Base-by-base conservation (phyloP, 1,140 invertebrate genomes). In the Cotesia glomerata region DNA sequence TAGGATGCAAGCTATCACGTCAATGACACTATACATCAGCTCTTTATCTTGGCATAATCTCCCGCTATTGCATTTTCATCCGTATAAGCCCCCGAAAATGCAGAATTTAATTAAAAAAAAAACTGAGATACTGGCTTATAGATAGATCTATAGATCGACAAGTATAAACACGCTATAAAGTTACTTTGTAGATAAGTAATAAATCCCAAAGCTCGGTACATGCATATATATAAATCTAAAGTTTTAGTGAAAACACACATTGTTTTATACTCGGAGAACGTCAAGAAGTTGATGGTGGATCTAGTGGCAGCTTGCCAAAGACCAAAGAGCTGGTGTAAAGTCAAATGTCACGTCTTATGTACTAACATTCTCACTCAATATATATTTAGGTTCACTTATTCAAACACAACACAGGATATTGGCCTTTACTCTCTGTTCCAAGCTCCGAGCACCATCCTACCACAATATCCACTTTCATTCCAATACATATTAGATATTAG, bases 261-360 rank as follows among this genome's bases (percentile, higher is more conserved):
- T 3, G 71, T 78, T 49, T 70, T 75, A 61, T 45, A 45, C 39
- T 7, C 7, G 39, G 7, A 45, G 34, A 45, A 65, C 14, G 69
- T 70, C 67, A 63, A 67, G 71, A 52, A 39, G 59, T 34, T 56
- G 52, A 45, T 45, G 39, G 39, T 45, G 39, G 58, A 16, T 71
- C 71, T 67, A 72, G 73, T 77, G 77, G 77, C 76, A 77, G 52
- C 52, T 49, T 18, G 76, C 77, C 77, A 78, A 14, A 65, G 36
- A 26, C 45, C 34, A 51, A 36, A 65, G 36, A 51, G 14, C n/a
- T 26, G 45, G 63, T 65, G 49, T 45, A 45, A 72, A 76, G 74
- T 78, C 67, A 72, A 78, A 78, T 78, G 70, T 74, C 74, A 58
- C 71, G 76, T 61, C 62, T 65, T 78, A 69, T 76, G 66, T 26